Evolutionary conservation across 2,888 invertebrate genomes (phyloP).

Genomic region (Dryobotodes eremita): DNA sequence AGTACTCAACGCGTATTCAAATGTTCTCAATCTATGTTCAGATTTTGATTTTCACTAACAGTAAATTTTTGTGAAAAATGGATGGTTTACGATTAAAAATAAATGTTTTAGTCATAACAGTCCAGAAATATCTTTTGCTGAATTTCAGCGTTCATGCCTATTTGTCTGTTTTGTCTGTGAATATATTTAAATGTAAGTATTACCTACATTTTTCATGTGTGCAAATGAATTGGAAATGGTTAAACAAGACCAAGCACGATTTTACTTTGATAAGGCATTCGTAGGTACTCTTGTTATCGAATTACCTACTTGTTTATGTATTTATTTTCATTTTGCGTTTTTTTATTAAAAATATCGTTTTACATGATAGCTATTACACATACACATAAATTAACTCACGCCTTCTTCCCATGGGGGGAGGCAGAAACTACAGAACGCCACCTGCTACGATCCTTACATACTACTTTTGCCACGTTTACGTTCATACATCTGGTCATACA

Average conservation of each 20-base stretch:
- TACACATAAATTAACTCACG: too few relatives aligned
- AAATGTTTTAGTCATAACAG: conserved; percentile 3
- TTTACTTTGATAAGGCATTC: not conserved
- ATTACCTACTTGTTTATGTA: too few relatives aligned
- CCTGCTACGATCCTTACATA: too few relatives aligned
- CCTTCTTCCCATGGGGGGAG: too few relatives aligned
- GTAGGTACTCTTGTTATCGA: not conserved
- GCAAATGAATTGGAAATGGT: not conserved
- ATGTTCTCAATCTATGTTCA: conserved; percentile 13
- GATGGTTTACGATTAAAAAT: not conserved
- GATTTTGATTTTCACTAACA: conserved; percentile 19
- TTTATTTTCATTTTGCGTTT: not conserved
- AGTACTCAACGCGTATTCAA: conserved; percentile 26
- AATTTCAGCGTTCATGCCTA: not conserved
- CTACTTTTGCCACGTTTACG: too few relatives aligned
- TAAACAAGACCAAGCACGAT: not conserved
- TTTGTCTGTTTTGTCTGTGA: conserved; percentile 6
- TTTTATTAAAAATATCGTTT: too few relatives aligned
- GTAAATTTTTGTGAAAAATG: conserved; percentile 8
- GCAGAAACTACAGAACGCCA: too few relatives aligned
- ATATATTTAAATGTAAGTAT: not conserved
- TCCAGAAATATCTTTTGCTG: conserved; percentile 13
- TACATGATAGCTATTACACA: too few relatives aligned
- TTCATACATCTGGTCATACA: too few relatives aligned
- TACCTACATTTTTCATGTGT: not conserved